These are phyloP conservation scores for Rhingia rostrata DNA, from an alignment of 2,888 invertebrate genomes.

Conservation along the genomic window DNA sequence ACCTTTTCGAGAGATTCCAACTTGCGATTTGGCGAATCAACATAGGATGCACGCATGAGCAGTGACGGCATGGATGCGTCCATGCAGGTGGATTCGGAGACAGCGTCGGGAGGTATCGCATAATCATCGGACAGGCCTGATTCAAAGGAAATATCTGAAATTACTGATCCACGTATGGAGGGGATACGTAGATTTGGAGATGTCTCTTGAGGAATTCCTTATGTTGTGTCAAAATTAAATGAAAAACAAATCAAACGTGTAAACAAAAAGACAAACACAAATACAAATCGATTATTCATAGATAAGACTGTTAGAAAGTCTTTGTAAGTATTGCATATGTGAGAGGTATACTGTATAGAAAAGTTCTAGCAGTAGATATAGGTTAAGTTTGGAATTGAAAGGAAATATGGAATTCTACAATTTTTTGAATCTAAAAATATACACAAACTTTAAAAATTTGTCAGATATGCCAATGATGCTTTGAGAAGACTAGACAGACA, in stretches of 20 bases:
- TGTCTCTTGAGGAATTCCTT: constrained; percentile 66
- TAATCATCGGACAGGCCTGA: constrained; percentile 98
- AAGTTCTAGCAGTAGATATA: too few species aligned
- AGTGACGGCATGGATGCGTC: constrained; percentile 89
- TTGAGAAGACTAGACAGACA: too few species aligned
- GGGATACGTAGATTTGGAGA: constrained; percentile 78
- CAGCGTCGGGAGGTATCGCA: constrained; percentile 97
- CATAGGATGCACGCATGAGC: constrained; percentile 85
- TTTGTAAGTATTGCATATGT: neutral
- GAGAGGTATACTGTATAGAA: neutral
- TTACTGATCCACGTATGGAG: constrained; percentile 83
- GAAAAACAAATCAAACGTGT: constrained; percentile 36
- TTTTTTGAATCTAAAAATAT: too few species aligned
- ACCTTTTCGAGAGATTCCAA: constrained; percentile 93
- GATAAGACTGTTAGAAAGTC: neutral
- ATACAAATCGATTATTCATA: constrained; percentile 5
- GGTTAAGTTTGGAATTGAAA: too few species aligned
- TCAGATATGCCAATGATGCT: too few species aligned
- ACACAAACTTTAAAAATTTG: too few species aligned
- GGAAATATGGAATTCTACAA: too few species aligned
- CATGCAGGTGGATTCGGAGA: constrained; percentile 91
- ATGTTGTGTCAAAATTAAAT: constrained; percentile 33
- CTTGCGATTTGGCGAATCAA: constrained; percentile 85
- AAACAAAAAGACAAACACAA: constrained; percentile 22
- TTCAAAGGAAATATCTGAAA: constrained; percentile 94